A percentile compares a stretch with the other conserved stretches of the same genome.
Evolutionary conservation across 2,113 vertebrate species (phyloP).

Genomic region (Cervus canadensis): DNA sequence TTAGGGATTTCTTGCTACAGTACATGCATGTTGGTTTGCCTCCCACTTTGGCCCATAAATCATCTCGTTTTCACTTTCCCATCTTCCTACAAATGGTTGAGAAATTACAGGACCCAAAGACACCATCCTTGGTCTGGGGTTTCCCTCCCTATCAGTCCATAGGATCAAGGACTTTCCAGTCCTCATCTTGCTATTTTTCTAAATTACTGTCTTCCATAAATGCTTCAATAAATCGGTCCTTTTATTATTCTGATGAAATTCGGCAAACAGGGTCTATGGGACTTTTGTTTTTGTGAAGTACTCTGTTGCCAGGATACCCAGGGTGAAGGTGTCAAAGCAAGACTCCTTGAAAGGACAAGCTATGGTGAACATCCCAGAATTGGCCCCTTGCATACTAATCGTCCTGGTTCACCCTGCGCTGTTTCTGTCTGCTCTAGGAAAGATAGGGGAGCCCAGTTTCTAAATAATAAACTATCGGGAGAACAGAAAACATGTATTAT

Average conservation of each 20-base stretch:
- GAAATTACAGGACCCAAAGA: constrained; percentile 9
- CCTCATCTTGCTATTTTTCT: constrained; percentile 48
- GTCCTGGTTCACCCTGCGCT: constrained; percentile 37
- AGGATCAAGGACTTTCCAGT: constrained; percentile 47
- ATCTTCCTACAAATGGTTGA: not conserved
- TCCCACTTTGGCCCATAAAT: not conserved
- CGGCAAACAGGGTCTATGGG: constrained; percentile 69
- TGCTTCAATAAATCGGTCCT: constrained; percentile 65
- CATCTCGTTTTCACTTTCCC: not conserved
- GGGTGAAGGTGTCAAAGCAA: constrained; percentile 77
- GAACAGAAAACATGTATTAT: constrained; percentile 42
- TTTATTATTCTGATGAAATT: constrained; percentile 77
- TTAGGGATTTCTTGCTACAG: not conserved
- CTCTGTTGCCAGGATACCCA: constrained; percentile 77
- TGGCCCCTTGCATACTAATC: constrained; percentile 66
- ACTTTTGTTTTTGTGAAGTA: constrained; percentile 75
- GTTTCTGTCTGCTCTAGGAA: constrained; percentile 37
- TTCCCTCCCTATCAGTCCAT: constrained; percentile 47
- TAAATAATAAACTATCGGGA: constrained; percentile 49
- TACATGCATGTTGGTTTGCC: not conserved
- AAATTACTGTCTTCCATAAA: constrained; percentile 65
- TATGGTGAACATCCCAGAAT: constrained; percentile 56
- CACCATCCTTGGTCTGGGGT: not conserved
- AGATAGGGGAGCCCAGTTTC: not conserved
- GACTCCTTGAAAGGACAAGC: constrained; percentile 73